Evolutionary conservation across 2,797 vertebrate species (phyloP).

Genomic region (Chiroxiphia lanceolata): DNA sequence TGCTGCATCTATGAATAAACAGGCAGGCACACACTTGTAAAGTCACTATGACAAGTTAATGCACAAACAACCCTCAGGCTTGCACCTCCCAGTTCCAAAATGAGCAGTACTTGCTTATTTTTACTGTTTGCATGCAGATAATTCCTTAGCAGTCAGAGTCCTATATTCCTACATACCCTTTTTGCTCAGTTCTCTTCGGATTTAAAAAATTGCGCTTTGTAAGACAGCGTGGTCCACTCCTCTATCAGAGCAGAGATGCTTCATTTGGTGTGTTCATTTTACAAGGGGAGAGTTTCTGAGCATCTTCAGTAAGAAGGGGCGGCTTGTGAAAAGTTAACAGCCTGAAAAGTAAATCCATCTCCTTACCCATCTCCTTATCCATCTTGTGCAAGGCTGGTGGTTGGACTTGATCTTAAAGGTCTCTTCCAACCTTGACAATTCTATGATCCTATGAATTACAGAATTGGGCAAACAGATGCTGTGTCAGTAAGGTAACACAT

Average conservation of each 20-base stretch:
- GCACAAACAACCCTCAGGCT: conserved; percentile 27
- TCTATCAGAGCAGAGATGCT: not conserved
- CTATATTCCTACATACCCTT: not conserved
- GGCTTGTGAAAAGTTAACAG: not conserved
- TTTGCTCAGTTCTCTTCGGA: not conserved
- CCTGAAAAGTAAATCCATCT: not conserved
- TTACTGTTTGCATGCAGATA: not conserved
- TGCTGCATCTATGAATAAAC: not conserved
- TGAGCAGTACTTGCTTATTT: not conserved
- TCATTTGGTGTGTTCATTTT: not conserved
- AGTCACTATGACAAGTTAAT: conserved; percentile 39
- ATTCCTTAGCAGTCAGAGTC: not conserved
- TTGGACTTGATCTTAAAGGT: not conserved
- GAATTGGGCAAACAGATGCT: not conserved
- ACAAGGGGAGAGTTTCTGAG: not conserved
- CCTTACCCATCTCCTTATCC: not conserved
- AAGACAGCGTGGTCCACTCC: not conserved
- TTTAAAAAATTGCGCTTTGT: not conserved
- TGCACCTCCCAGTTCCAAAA: conserved; percentile 36
- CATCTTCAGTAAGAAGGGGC: not conserved
- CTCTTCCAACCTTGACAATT: not conserved
- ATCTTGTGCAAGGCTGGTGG: not conserved
- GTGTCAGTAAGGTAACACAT: not conserved
- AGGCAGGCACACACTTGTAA: conserved; percentile 51
- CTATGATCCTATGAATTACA: not conserved